phyloP scores from a whole-genome alignment of 2,797 vertebrate species.

The Bradypodion pumilum region DNA sequence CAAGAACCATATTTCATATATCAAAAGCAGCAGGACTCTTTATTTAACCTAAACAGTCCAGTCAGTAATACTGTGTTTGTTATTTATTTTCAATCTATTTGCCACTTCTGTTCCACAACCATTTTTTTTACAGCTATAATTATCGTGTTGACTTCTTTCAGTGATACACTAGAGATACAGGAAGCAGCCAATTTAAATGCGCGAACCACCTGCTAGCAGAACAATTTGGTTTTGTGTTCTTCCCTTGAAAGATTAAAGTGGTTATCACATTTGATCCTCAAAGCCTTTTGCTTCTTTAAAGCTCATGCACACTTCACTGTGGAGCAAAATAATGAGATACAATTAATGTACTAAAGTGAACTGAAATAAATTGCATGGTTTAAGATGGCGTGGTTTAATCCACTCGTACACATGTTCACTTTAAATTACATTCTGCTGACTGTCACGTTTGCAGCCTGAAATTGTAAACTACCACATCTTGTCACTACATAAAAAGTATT shows the following conservation, averaged over 20 bases:
- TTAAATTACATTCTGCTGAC: neutral
- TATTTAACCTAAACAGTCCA: conserved; percentile 1
- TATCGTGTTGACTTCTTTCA: conserved; percentile 18
- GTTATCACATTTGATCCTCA: conserved; percentile 22
- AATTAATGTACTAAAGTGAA: neutral
- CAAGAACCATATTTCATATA: neutral
- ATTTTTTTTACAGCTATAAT: conserved; percentile 47
- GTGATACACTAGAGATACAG: conserved; percentile 40
- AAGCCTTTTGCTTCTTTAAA: neutral
- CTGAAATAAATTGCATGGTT: neutral
- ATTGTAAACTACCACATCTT: conserved; percentile 23
- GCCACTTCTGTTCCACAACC: conserved; percentile 27
- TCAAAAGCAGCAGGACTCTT: conserved; percentile 29
- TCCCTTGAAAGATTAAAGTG: conserved; percentile 50
- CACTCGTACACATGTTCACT: neutral
- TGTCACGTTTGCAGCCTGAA: too few species aligned
- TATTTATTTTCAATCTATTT: conserved; percentile 23
- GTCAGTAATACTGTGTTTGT: conserved; percentile 27
- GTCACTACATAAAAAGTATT: conserved; percentile 36
- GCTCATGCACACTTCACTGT: neutral
- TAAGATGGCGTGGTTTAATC: neutral
- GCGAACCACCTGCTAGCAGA: conserved; percentile 49
- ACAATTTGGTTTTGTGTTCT: conserved; percentile 52
- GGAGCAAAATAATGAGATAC: conserved; percentile 16
- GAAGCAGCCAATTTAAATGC: conserved; percentile 50